Percentiles rank a stretch among this genome's conserved stretches.
Evolutionary conservation across 2,797 vertebrate species (phyloP).

Genomic region (Pipistrellus pygmaeus): DNA sequence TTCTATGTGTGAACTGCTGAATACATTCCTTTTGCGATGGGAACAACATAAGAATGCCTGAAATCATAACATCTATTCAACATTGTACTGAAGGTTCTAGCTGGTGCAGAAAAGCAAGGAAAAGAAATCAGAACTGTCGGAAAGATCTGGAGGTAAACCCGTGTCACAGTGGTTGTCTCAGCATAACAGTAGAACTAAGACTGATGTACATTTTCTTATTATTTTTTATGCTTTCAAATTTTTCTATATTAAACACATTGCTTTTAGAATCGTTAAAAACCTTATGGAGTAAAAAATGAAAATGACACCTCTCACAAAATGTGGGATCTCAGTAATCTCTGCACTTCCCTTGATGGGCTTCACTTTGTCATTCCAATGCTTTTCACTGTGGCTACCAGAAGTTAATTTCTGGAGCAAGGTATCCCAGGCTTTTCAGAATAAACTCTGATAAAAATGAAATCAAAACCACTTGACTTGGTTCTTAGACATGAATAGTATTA

Average conservation of each 20-base stretch:
- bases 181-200: neutral
- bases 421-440: conserved; percentile 47
- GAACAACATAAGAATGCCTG: conserved; percentile 8
- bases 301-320: neutral
- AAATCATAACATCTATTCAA: neutral
- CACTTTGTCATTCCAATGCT: neutral
- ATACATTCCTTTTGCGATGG: neutral
- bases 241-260: conserved; percentile 16
- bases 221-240: conserved; percentile 22
- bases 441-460: conserved; percentile 80
- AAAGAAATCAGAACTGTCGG: neutral
- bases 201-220: conserved; percentile 7
- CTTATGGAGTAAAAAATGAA: neutral
- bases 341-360: neutral
- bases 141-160: neutral
- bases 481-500: conserved; percentile 56
- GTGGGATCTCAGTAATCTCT: neutral
- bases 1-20: neutral
- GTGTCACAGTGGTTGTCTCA: neutral
- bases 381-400: conserved; percentile 41
- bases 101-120: neutral
- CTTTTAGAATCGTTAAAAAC: conserved; percentile 49
- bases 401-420: conserved; percentile 60
- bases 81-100: neutral
- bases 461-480: conserved; percentile 70